Conservation (phyloP, 2,888 invertebrate genomes). For the Eristalis pertinax region DNA sequence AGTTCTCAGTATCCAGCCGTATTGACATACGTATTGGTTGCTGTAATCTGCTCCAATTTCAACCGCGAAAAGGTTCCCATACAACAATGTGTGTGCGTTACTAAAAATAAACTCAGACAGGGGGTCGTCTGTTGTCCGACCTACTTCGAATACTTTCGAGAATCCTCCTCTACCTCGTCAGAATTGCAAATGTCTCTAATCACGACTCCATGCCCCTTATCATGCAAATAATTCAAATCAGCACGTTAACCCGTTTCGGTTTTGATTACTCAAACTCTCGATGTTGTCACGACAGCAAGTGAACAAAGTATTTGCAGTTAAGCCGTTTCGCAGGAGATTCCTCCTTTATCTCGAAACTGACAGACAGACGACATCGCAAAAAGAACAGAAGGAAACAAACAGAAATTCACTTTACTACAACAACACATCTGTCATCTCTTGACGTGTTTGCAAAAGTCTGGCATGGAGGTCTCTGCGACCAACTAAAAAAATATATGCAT, state of each 20-base stretch:
- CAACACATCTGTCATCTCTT: conserved; percentile 1
- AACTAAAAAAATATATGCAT: background rate
- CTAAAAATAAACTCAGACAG: background rate
- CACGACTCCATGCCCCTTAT: background rate
- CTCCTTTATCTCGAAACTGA: conserved; percentile 8
- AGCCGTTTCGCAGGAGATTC: background rate
- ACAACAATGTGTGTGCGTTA: background rate
- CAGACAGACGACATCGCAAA: conserved; percentile 1
- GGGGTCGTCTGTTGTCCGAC: background rate
- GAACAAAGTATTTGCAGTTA: background rate
- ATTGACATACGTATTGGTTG: background rate
- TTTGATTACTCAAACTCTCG: background rate
- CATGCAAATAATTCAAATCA: conserved; percentile 5
- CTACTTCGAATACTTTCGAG: background rate
- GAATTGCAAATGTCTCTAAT: background rate
- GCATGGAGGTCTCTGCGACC: background rate
- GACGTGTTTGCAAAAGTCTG: background rate
- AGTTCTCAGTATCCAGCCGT: background rate
- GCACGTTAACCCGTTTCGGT: background rate
- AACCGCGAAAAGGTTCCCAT: background rate
- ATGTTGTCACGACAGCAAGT: conserved; percentile 8
- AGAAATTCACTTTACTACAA: background rate
- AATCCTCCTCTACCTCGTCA: background rate
- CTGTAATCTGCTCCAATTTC: background rate
- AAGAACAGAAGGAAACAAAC: background rate